Evolutionary conservation across 1,140 invertebrate genomes (phyloP), one percentile per base, ranked within the genome.

Genomic region (Drosophila lini): DNA sequence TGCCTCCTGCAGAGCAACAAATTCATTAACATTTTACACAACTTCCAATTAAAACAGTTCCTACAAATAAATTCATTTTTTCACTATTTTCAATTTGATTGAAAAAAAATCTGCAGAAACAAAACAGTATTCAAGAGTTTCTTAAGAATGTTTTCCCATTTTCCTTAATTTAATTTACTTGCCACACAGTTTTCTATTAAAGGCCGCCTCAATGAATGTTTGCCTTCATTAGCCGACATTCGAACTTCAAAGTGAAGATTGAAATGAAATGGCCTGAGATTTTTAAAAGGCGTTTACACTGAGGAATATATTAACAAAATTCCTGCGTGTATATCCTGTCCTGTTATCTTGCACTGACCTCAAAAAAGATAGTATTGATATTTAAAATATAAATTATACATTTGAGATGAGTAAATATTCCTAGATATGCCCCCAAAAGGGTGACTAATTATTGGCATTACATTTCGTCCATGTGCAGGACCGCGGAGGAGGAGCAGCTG

Each of bases 201-300:
- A 28, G 38, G 6, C n/a, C 15, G 11, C 40, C 19, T n/a, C 15
- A 40, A 28, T n/a, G 13, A 50, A 31, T 50, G n/a, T 75, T 83
- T 82, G 48, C 59, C 59, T 62, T 82, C 69, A 79, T 79, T 65
- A 79, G 56, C 10, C 40, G 28, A 48, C 47, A 41, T 19, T 34
- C 28, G 34, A 79, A 86, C 57, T 79, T 82, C 76, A 86, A 88
- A 86, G 83, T 28, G 45, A 44, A 76, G 44, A 65, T 80, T 77
- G 45, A 73, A 74, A 69, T 78, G 50, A 61, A 73, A 61, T 32
- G 41, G 45, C 10, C 10, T 22, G 3, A 42, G 16, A 44, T 50
- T 58, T 48, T 13, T 13, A 22, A 25, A 48, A 19, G 3, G 5
- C 10, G 32, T 15, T 0, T 5, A 41, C 10, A 62, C 25, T 11